A percentile compares a stretch with the other conserved stretches of the same genome.
Conservation (phyloP, 2,113 vertebrate species). For the Onychostoma macrolepis region DNA sequence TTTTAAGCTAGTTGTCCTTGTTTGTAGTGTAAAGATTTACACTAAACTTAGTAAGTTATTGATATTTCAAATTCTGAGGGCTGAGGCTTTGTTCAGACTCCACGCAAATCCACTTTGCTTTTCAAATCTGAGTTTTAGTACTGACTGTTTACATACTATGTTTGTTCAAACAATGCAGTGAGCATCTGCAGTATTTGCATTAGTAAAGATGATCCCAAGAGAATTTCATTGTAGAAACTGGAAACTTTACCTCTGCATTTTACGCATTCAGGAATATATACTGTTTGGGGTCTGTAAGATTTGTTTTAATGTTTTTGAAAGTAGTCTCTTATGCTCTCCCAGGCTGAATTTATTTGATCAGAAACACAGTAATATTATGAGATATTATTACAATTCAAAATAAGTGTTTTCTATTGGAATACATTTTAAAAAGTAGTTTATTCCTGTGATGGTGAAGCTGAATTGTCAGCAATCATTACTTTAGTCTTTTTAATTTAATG, state of each 20-base stretch:
- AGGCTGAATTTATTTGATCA: not conserved
- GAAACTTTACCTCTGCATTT: not conserved
- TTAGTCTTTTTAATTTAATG: not conserved
- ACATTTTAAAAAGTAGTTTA: not conserved
- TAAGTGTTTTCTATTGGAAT: not conserved
- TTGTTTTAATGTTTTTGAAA: not conserved
- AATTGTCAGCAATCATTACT: not conserved
- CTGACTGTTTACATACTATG: not conserved
- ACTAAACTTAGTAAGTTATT: not conserved
- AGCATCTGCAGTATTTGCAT: not conserved
- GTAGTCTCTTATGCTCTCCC: not conserved
- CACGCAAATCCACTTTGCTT: not conserved
- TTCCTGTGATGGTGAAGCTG: not conserved
- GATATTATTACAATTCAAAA: not conserved
- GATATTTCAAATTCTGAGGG: constrained; percentile 9
- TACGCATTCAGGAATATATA: not conserved
- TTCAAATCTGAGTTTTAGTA: not conserved
- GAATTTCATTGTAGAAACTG: not conserved
- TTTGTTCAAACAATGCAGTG: not conserved
- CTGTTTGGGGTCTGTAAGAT: not conserved
- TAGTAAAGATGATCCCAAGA: not conserved
- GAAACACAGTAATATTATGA: not conserved
- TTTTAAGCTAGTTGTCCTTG: constrained; percentile 14
- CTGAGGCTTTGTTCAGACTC: not conserved
- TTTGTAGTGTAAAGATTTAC: not conserved